Base-by-base conservation (phyloP, 2,113 vertebrate species). In the Odontophorus gujanensis region DNA sequence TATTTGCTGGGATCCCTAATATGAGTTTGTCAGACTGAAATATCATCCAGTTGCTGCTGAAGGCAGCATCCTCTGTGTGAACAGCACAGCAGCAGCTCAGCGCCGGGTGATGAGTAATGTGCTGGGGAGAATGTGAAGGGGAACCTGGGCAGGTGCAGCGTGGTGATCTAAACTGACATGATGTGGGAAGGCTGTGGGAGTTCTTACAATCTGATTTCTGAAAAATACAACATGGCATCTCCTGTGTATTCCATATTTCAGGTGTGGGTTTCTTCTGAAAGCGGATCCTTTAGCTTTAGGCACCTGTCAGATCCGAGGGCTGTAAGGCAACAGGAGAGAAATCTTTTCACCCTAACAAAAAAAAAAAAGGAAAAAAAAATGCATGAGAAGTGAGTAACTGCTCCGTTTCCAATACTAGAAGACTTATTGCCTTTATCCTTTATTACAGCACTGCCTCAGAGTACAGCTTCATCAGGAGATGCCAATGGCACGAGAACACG, bases 401-500 rank as follows among this genome's bases (percentile, higher is more conserved):
- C 32, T 50, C 0, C 16, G 1, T 81, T 75, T 81, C 20, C 17
- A 42, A 6, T 47, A 50, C 21, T 9, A 32, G 61, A 30, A 42
- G 57, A 6, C 6, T 67, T 42, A 47, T 14, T 28, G 74, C 26
- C 30, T 43, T 68, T 57, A 62, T 22, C 67, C 61, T 45, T 26
- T 25, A 13, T 48, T 72, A 55, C n/a, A 61, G 25, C 5, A 0
- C 28, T 51, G 63, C 50, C n/a, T 40, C 24, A 32, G 24, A 50
- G 36, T 12, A 15, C 42, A 32, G 58, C 59, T 72, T 53, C 6
- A 11, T 66, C 51, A 48, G 65, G 36, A 81, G 43, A 50, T 4
- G 5, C 26, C 38, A 36, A 11, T 38, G 53, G 32, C 3, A 59
- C 5, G 51, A 55, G 66, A 40, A 30, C 0, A 0, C 38, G 47